Percentiles rank a stretch among this genome's conserved stretches.
Conservation (phyloP, 2,113 vertebrate genomes). For the Mustela nigripes region DNA sequence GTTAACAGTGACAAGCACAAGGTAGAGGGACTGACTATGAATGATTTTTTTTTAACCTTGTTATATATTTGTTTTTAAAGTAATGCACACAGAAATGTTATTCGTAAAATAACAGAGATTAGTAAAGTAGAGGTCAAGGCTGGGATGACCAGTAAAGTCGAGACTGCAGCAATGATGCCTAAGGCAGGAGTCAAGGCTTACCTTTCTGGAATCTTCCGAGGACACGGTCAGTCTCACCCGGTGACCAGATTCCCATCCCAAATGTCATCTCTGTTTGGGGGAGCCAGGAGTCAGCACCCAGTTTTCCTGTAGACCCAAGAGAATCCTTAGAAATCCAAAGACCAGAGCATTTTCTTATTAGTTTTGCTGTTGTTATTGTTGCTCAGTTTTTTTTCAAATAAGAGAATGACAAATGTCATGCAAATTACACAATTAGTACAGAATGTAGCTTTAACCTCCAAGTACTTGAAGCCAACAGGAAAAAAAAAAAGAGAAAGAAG, state of each 20-base stretch:
- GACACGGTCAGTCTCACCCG: accelerated
- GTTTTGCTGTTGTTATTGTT: neutral
- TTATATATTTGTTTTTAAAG: neutral
- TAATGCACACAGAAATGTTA: neutral
- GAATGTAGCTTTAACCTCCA: conserved; percentile 27
- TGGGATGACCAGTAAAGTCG: neutral
- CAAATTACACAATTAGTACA: conserved; percentile 13
- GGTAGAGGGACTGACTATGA: neutral
- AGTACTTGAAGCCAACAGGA: neutral
- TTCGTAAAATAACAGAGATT: neutral
- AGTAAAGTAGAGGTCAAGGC: neutral
- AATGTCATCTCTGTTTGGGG: neutral
- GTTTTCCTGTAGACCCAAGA: neutral
- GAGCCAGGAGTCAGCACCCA: neutral
- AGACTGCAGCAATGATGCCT: neutral
- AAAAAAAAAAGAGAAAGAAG: neutral
- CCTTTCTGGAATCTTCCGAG: neutral
- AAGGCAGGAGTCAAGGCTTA: neutral
- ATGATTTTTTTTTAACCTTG: neutral
- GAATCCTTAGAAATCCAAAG: neutral
- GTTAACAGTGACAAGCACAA: neutral
- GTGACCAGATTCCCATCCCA: neutral
- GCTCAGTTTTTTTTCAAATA: neutral
- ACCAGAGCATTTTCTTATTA: no score
- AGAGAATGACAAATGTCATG: neutral